phyloP scores from a whole-genome alignment of 35 echinoderm and acorn worm species.

The Hemicentrotus pulcherrimus region DNA sequence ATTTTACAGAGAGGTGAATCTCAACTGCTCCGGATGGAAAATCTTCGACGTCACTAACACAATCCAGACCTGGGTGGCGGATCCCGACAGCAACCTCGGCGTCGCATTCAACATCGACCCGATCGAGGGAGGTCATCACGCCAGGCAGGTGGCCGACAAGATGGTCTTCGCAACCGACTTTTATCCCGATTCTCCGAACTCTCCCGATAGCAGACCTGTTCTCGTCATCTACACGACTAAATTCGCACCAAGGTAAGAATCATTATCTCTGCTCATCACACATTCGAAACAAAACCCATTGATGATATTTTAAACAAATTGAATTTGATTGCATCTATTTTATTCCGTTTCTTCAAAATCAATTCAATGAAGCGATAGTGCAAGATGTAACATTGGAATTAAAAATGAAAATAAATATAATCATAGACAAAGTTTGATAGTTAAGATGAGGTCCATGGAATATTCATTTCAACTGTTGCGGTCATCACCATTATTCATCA shows the following conservation, averaged over 20 bases:
- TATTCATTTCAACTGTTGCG: neutral
- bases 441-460: neutral
- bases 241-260: conserved; percentile 83
- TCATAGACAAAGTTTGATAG: too few relatives aligned
- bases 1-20: conserved; percentile 64
- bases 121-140: conserved; percentile 61
- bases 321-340: too few relatives aligned
- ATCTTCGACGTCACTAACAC: conserved; percentile 87
- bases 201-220: conserved; percentile 65
- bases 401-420: too few relatives aligned
- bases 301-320: too few relatives aligned
- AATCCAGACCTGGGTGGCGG: conserved; percentile 65
- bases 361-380: too few relatives aligned
- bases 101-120: conserved; percentile 74
- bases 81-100: conserved; percentile 57
- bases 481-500: neutral
- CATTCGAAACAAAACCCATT: too few relatives aligned
- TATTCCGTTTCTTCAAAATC: too few relatives aligned
- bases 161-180: conserved; percentile 68
- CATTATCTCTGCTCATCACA: neutral
- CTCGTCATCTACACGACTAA: conserved; percentile 90
- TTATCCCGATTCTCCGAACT: conserved; percentile 28
- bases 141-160: conserved; percentile 71
- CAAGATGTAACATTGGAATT: too few relatives aligned
- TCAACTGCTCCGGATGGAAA: conserved; percentile 82